Evolutionary conservation across 2,797 vertebrate species (phyloP), one percentile per base, ranked within the genome.

Genomic region (Monodelphis domestica): DNA sequence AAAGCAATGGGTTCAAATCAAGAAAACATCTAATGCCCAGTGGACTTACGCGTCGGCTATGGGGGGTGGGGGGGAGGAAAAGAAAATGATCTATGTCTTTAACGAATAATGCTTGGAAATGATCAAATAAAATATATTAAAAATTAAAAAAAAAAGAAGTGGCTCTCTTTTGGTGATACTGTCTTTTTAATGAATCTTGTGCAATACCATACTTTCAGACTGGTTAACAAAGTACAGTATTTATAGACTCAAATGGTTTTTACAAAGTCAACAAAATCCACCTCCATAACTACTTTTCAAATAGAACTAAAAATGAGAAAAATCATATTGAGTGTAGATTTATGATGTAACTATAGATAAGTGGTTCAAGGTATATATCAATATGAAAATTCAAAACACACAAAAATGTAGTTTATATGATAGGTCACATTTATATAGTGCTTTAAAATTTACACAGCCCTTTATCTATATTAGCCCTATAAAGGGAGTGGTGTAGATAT

Each of bases 81-180:
- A n/a, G n/a, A n/a, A n/a, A n/a, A n/a, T n/a, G n/a, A n/a, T n/a
- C n/a, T n/a, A n/a, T n/a, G n/a, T n/a, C n/a, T n/a, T n/a, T n/a
- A n/a, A n/a, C n/a, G n/a, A n/a, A n/a, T n/a, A n/a, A n/a, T n/a
- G n/a, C n/a, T n/a, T n/a, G n/a, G n/a, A n/a, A n/a, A n/a, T n/a
- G n/a, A n/a, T n/a, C n/a, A n/a, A n/a, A n/a, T n/a, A n/a, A n/a
- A n/a, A n/a, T n/a, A n/a, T n/a, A n/a, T n/a, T n/a, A n/a, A n/a
- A n/a, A n/a, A n/a, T n/a, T n/a, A n/a, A n/a, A n/a, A n/a, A n/a
- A n/a, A n/a, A n/a, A n/a, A 26, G 91, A 24, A 28, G 94, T 53
- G 94, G 30, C 4, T 63, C 93, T 93, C 89, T 5, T 94, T 93
- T 93, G 30, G 29, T 54, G 15, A 94, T 88, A 84, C 87, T 94